These are phyloP conservation scores for Diabrotica undecimpunctata DNA, from an alignment of 1,140 invertebrate genomes.

Conservation along the genomic window DNA sequence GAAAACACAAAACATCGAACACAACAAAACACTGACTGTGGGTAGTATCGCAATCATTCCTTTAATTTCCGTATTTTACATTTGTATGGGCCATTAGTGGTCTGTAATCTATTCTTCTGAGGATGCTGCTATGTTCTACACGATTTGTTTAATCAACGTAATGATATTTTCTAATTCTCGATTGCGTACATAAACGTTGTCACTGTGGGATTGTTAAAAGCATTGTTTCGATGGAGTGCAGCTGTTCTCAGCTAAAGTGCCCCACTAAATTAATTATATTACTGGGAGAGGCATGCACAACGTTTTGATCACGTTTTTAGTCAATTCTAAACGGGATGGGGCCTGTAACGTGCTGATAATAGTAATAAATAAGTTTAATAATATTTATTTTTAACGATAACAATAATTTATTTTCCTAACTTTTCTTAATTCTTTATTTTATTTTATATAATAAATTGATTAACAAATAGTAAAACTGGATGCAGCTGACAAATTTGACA, in stretches of 20 bases:
- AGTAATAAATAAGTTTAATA: no score
- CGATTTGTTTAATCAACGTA: background rate
- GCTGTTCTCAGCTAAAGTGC: background rate
- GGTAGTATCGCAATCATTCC: background rate
- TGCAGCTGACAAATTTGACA: no score
- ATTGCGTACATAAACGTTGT: background rate
- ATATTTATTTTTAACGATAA: no score
- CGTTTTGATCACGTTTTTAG: background rate
- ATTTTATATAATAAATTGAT: no score
- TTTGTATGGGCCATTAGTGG: background rate
- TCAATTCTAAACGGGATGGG: background rate
- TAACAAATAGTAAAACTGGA: no score
- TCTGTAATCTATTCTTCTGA: background rate
- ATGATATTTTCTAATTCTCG: no score
- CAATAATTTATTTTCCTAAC: no score
- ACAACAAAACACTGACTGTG: background rate
- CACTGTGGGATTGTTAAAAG: background rate
- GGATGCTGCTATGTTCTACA: background rate
- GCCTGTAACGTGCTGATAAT: no score
- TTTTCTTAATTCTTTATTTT: no score
- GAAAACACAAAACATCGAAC: constrained; percentile 1
- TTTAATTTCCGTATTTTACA: background rate
- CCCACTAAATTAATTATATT: background rate
- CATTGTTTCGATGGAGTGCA: background rate
- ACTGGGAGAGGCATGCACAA: background rate